Conservation (phyloP, 2,113 vertebrate species). For the Mystacornis crossleyi region DNA sequence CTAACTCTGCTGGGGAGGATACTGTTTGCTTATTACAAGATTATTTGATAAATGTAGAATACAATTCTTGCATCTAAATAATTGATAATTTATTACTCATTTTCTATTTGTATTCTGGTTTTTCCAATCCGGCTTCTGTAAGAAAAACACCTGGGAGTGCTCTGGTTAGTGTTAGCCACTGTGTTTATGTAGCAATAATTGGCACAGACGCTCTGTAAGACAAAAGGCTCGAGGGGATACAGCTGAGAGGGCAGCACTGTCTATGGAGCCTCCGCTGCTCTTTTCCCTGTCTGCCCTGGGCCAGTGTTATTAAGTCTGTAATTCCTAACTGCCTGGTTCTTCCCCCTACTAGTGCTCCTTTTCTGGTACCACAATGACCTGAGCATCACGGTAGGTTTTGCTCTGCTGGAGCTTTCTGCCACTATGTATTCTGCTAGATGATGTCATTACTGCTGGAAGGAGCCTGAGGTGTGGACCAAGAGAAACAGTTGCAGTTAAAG, state of each 20-base stretch:
- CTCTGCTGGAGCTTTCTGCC: not conserved
- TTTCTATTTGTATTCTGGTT: not conserved
- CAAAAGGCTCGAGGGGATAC: not conserved
- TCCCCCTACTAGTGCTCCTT: not conserved
- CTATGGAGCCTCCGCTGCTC: not conserved
- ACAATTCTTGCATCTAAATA: not conserved
- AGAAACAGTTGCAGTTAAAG: not conserved
- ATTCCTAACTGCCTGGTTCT: not conserved
- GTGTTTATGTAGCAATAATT: not conserved
- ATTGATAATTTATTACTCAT: not conserved
- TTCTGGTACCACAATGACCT: not conserved
- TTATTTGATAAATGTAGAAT: not conserved
- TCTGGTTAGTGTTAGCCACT: not conserved
- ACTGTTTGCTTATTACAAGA: not conserved
- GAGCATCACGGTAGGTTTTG: not conserved
- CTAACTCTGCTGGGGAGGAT: not conserved
- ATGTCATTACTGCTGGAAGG: not conserved
- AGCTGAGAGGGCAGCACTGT: not conserved
- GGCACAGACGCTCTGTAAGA: not conserved
- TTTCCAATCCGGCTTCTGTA: not conserved
- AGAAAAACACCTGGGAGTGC: not conserved
- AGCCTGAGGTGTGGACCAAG: not conserved
- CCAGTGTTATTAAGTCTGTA: not conserved
- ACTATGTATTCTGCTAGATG: not conserved
- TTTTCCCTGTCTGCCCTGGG: not conserved